Conservation (phyloP, 92 coral and sea anemone genomes). For the Siderastrea siderea region DNA sequence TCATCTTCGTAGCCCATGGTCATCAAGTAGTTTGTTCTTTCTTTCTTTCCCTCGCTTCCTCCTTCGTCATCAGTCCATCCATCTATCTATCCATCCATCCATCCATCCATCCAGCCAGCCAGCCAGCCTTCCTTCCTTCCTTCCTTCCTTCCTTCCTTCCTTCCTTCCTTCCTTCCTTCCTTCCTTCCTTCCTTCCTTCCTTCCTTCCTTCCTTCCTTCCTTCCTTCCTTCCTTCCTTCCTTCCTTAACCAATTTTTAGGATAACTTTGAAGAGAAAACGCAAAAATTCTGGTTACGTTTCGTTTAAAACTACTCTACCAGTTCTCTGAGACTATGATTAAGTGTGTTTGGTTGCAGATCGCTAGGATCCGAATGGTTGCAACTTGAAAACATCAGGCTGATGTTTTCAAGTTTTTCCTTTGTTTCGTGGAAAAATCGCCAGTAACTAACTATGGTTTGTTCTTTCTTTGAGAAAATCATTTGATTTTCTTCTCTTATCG, state of each 20-base stretch:
- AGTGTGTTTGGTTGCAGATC: too few relatives aligned
- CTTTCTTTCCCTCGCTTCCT: not conserved
- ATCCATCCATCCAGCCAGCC: not conserved
- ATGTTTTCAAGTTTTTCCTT: too few relatives aligned
- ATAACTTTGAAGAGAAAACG: too few relatives aligned
- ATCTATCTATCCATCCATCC: not conserved
- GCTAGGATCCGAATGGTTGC: too few relatives aligned
- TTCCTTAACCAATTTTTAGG: not conserved
- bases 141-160: not conserved
- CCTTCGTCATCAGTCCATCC: not conserved
- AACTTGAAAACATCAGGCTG: too few relatives aligned
- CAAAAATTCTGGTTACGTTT: too few relatives aligned
- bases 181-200: not conserved
- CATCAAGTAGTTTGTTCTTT: not conserved
- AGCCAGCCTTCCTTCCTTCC: not conserved
- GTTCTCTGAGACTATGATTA: too few relatives aligned
- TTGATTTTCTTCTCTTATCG: too few relatives aligned
- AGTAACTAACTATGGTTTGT: too few relatives aligned
- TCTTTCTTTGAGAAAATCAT: too few relatives aligned
- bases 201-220: not conserved
- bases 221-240: not conserved
- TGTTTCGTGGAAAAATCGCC: too few relatives aligned
- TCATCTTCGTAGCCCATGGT: not conserved
- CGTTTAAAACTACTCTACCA: too few relatives aligned
- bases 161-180: not conserved